phyloP scores from a whole-genome alignment of 2,113 vertebrate species.

The Haplochromis burtoni region DNA sequence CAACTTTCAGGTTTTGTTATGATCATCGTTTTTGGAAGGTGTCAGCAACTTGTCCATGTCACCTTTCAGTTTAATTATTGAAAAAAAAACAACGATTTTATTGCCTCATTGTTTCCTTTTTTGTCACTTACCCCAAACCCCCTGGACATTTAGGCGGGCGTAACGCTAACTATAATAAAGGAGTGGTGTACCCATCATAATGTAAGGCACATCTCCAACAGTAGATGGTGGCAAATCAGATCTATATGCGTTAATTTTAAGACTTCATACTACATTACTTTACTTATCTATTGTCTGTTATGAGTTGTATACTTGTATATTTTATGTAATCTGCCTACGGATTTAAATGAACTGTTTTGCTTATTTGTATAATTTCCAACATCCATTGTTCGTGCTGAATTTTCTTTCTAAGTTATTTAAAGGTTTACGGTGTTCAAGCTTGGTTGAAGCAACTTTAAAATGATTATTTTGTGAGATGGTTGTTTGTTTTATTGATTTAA shows the following conservation, averaged over 20 bases:
- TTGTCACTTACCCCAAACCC: not conserved
- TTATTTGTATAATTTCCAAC: not conserved
- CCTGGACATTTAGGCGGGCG: not conserved
- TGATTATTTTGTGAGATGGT: not conserved
- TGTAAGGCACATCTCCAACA: not conserved
- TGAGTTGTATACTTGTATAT: not conserved
- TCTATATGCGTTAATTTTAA: not conserved
- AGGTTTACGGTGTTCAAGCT: not conserved
- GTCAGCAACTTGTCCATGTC: not conserved
- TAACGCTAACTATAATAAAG: not conserved
- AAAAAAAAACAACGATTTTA: not conserved
- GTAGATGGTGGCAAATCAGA: not conserved
- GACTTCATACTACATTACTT: not conserved
- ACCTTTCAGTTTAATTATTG: not conserved
- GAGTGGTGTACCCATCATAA: not conserved
- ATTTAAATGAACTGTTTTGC: not conserved
- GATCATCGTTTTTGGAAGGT: not conserved
- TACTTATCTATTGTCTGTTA: not conserved
- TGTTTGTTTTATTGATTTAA: not conserved
- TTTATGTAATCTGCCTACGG: not conserved
- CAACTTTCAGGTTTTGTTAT: not conserved
- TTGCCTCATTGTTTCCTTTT: not conserved
- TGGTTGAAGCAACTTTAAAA: not conserved
- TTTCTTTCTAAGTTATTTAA: not conserved
- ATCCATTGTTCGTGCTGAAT: not conserved